Conservation (phyloP, 2,888 invertebrate species). For the Arrhopalites spinosus region DNA sequence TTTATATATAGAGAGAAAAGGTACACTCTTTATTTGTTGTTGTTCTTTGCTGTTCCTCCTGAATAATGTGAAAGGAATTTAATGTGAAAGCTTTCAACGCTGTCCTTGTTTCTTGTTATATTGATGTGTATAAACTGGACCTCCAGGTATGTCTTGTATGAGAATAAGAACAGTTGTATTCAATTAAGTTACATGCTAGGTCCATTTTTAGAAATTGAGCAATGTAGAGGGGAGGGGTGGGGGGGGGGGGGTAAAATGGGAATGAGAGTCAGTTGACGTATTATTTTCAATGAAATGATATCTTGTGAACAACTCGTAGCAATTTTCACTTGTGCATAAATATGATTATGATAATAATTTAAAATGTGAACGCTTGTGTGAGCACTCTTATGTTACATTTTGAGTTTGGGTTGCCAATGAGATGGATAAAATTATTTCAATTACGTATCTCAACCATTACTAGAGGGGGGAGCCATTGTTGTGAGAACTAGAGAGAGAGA, state of each 20-base stretch:
- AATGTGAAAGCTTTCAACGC: background rate
- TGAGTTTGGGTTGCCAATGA: no score
- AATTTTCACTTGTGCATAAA: no score
- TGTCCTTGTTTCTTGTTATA: no score
- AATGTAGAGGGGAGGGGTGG: background rate
- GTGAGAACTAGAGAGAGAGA: background rate
- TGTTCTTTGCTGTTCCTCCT: slow-evolving; percentile 2
- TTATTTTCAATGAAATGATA: background rate
- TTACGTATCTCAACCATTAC: no score
- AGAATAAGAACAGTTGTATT: background rate
- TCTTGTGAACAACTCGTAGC: background rate
- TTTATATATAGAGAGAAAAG: background rate
- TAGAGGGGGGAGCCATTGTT: background rate
- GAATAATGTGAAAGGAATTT: background rate
- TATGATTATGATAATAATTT: no score
- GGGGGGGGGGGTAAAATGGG: background rate
- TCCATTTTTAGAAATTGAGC: background rate
- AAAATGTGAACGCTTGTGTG: no score
- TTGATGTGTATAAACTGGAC: no score
- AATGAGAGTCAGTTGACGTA: background rate
- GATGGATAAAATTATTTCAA: background rate
- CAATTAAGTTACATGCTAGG: background rate
- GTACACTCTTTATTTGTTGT: slow-evolving; percentile 18
- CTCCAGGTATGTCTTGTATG: no score
- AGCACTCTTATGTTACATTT: no score